A percentile compares a stretch with the other conserved stretches of the same genome.
These are phyloP conservation scores for Montipora foliosa DNA, from an alignment of 64 coral and sea anemone genomes.

Conservation along the genomic window DNA sequence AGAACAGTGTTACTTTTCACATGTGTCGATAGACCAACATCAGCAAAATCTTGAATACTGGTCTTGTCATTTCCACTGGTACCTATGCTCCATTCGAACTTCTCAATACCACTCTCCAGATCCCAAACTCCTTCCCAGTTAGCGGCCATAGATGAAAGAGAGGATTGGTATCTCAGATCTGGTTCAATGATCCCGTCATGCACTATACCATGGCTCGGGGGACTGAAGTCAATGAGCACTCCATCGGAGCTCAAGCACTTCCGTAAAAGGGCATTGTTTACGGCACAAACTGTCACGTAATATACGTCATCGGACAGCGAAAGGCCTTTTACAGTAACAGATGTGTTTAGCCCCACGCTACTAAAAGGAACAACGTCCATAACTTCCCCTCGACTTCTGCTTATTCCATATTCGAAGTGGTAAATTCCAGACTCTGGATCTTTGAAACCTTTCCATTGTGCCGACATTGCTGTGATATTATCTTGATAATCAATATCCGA, in stretches of 20 bases:
- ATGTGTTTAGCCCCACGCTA: conserved; percentile 42
- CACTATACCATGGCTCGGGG: conserved; percentile 50
- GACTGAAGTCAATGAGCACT: too few species aligned
- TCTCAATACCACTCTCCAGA: conserved; percentile 68
- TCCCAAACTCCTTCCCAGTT: conserved; percentile 61
- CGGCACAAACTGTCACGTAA: background rate
- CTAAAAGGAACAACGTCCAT: conserved; percentile 35
- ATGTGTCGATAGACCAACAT: conserved; percentile 45
- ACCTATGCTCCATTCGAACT: too few species aligned
- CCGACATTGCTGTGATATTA: conserved; percentile 28
- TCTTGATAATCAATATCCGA: background rate
- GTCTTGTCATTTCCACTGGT: too few species aligned
- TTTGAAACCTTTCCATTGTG: conserved; percentile 63
- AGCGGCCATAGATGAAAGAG: too few species aligned
- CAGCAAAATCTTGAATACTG: too few species aligned
- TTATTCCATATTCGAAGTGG: too few species aligned
- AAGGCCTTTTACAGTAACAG: conserved; percentile 12
- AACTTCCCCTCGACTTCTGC: background rate
- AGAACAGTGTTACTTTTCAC: conserved; percentile 32
- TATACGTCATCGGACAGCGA: conserved; percentile 49
- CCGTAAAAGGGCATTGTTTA: conserved; percentile 61
- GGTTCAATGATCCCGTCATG: conserved; percentile 81
- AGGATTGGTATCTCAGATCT: conserved; percentile 67
- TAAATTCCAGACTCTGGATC: conserved; percentile 67
- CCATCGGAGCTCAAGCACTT: conserved; percentile 52